These are phyloP conservation scores for Drosophila paranaensis DNA, from an alignment of 2,888 invertebrate species.

Conservation along the genomic window DNA sequence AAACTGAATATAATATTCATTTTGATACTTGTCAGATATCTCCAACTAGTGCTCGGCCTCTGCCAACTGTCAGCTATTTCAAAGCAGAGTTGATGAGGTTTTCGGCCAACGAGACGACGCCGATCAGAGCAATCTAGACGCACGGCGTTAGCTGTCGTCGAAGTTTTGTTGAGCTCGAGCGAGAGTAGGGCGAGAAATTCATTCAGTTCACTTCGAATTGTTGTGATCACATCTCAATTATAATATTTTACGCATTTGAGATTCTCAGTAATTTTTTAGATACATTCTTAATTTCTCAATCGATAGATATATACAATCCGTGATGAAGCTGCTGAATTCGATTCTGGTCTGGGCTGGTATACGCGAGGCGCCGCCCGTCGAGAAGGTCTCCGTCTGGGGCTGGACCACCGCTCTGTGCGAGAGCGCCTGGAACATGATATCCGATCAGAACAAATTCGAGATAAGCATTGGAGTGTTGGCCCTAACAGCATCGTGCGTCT, in stretches of 20 bases:
- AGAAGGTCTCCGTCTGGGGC: neutral
- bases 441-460: neutral
- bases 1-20: neutral
- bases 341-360: neutral
- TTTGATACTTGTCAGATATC: neutral
- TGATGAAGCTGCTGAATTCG: neutral
- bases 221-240: neutral
- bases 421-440: accelerated
- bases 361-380: neutral
- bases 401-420: neutral
- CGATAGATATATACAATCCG: neutral
- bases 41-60: no score
- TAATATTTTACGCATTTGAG: neutral
- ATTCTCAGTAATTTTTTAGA: neutral
- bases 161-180: neutral
- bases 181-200: neutral
- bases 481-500: neutral
- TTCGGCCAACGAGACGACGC: no score
- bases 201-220: slow-evolving; percentile 4
- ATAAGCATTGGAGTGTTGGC: slow-evolving; percentile 1
- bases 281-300: neutral
- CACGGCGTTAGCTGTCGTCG: neutral
- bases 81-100: no score
- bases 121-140: neutral
- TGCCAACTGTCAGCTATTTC: no score